Evolutionary conservation across 2,113 vertebrate species (phyloP).

Genomic region (Nycticebus coucang): DNA sequence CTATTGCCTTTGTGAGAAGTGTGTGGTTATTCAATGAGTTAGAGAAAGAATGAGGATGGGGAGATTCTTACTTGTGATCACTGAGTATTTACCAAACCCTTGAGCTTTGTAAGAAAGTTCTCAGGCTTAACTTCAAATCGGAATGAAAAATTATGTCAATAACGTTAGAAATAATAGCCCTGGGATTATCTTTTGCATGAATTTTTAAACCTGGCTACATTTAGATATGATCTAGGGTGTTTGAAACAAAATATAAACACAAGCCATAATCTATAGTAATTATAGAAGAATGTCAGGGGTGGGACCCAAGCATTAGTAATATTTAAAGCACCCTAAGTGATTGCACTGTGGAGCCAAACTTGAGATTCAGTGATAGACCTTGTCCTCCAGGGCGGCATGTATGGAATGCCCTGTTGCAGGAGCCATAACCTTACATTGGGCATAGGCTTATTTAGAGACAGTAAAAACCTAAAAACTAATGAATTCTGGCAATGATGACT

Average conservation of each 20-base stretch:
- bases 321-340: neutral
- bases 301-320: neutral
- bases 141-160: neutral
- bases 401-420: neutral
- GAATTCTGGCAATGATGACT: neutral
- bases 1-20: neutral
- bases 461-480: neutral
- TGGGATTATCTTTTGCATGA: neutral
- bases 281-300: neutral
- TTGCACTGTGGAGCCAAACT: neutral
- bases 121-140: neutral
- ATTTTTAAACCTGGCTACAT: neutral
- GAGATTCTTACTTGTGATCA: neutral
- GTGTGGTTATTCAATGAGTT: neutral
- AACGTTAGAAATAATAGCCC: neutral
- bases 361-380: neutral
- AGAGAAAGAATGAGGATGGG: neutral
- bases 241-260: neutral
- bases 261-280: neutral
- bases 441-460: neutral
- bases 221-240: neutral
- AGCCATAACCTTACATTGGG: fast-evolving
- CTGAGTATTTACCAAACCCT: neutral
- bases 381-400: neutral
- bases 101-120: neutral